Percentiles rank a stretch among this genome's conserved stretches.
Conservation (phyloP, 1,140 invertebrate species). For the Lepidurus arcticus region DNA sequence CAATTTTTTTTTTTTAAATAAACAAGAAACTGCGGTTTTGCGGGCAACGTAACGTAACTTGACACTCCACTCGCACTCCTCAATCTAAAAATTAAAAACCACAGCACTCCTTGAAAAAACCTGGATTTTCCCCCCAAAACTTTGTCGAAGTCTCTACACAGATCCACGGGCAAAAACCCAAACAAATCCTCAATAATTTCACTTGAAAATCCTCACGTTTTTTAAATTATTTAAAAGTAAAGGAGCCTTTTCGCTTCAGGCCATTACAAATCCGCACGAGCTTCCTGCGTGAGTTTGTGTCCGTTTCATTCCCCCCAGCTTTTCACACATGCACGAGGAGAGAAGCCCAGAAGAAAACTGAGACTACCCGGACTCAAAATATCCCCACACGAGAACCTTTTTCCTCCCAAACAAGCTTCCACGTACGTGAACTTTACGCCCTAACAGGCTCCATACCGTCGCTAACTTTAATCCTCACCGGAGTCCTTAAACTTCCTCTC, state of each 20-base stretch:
- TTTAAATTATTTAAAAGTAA: too few species aligned
- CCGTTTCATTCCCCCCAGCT: not conserved
- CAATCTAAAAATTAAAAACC: not conserved
- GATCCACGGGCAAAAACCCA: too few species aligned
- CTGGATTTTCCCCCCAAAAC: too few species aligned
- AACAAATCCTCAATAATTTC: too few species aligned
- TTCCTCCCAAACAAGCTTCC: not conserved
- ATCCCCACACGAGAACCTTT: not conserved
- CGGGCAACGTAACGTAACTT: not conserved
- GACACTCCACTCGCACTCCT: not conserved
- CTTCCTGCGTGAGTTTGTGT: too few species aligned
- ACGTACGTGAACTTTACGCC: slow-evolving; percentile 1
- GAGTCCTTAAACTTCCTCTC: not conserved
- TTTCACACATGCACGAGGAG: slow-evolving; percentile 3
- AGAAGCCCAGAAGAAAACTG: not conserved
- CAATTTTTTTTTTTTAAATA: not conserved
- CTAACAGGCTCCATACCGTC: not conserved
- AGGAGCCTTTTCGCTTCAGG: too few species aligned
- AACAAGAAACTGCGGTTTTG: not conserved
- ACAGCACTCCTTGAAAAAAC: too few species aligned
- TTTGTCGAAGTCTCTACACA: too few species aligned
- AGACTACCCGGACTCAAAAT: not conserved
- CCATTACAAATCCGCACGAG: too few species aligned
- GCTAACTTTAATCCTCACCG: slow-evolving; percentile 7
- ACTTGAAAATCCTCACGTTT: too few species aligned